phyloP scores from a whole-genome alignment of 2,888 invertebrate species.

The Nephrotoma flavescens region DNA sequence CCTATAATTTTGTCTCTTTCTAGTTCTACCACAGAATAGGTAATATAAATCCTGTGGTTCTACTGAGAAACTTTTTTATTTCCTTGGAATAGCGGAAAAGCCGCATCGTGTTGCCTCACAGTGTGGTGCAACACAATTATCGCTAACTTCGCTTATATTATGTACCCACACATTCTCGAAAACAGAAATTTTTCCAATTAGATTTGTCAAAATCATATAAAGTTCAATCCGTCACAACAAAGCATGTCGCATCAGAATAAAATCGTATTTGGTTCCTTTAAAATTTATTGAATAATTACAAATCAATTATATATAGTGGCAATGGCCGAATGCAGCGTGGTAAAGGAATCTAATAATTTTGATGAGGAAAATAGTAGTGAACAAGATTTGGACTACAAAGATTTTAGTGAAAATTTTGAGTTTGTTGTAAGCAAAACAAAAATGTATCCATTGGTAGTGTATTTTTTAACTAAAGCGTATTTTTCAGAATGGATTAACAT shows the following conservation, averaged over 20 bases:
- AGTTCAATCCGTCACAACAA: background rate
- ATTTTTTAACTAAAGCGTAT: background rate
- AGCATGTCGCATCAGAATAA: background rate
- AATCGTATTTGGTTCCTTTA: background rate
- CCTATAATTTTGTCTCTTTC: too few species aligned
- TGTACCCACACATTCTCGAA: background rate
- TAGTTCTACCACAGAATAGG: too few species aligned
- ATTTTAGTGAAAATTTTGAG: slow-evolving; percentile 15
- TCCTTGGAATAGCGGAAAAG: too few species aligned
- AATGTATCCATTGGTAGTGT: background rate
- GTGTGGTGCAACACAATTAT: background rate
- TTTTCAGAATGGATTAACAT: slow-evolving; percentile 31
- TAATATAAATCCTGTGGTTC: too few species aligned
- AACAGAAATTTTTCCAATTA: background rate
- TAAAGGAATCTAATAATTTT: background rate
- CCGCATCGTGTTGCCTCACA: too few species aligned
- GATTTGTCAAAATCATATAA: background rate
- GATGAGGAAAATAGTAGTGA: background rate
- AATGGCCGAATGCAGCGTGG: slow-evolving; percentile 1
- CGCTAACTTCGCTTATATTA: background rate
- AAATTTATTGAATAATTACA: background rate
- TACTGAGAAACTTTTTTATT: too few species aligned
- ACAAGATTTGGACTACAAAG: slow-evolving; percentile 14
- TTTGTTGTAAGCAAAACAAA: slow-evolving; percentile 15
- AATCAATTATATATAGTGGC: background rate